Conservation (phyloP, 2,113 vertebrate species). For the Crocuta crocuta region DNA sequence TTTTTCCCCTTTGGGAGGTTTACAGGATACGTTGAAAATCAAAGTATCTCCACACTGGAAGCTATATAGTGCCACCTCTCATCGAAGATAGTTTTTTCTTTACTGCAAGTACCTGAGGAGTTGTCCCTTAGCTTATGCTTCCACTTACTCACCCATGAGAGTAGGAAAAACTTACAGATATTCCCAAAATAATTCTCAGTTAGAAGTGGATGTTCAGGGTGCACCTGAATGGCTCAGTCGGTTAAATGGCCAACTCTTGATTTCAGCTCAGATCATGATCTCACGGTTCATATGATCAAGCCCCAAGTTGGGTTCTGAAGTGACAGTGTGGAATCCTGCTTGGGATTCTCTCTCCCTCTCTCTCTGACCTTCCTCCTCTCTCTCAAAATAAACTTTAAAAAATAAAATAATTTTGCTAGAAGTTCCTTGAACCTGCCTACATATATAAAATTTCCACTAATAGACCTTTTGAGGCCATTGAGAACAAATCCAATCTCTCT, state of each 20-base stretch:
- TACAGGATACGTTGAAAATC: constrained; percentile 15
- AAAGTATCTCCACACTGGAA: background rate
- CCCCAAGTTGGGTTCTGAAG: no score
- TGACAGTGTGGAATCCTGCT: no score
- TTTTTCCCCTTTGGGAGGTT: background rate
- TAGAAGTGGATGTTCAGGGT: background rate
- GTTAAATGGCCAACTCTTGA: no score
- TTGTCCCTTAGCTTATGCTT: background rate
- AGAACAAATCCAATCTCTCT: background rate
- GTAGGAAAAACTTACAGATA: background rate
- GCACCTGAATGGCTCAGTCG: no score
- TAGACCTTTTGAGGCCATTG: background rate
- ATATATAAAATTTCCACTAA: background rate
- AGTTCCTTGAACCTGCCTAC: background rate
- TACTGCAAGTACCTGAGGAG: background rate
- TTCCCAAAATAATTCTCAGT: background rate
- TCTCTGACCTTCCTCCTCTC: no score
- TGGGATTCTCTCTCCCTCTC: no score
- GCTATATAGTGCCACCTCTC: background rate
- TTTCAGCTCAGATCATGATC: no score
- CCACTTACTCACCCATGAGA: background rate
- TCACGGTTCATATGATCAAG: no score
- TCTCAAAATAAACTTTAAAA: no score
- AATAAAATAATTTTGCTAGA: background rate
- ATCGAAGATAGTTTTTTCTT: background rate